Conservation (phyloP, 2,888 invertebrate genomes). For the Drosophila planitibia region DNA sequence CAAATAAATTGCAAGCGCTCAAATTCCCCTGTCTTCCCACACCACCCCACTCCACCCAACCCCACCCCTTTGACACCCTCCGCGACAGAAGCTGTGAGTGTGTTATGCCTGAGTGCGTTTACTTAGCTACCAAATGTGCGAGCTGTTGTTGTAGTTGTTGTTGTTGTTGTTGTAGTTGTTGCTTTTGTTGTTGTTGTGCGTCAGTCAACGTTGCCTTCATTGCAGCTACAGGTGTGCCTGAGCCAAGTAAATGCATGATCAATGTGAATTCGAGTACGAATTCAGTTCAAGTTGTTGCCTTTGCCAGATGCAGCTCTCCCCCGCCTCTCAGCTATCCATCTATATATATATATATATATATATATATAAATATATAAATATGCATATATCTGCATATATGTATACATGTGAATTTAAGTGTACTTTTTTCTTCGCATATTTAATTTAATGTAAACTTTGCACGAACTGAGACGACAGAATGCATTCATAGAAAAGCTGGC, state of each 20-base stretch:
- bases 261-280: conserved; percentile 67
- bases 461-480: conserved; percentile 19
- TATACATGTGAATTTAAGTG: not conserved
- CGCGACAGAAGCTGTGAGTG: conserved; percentile 28
- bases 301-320: not conserved
- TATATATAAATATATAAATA: conserved; percentile 1
- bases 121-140: conserved; percentile 52
- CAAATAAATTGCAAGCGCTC: conserved; percentile 60
- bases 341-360: not conserved
- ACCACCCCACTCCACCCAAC: not conserved
- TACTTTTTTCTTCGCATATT: conserved; percentile 20
- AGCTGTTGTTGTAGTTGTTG: conserved; percentile 17
- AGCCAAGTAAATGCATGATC: conserved; percentile 61
- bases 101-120: conserved; percentile 69
- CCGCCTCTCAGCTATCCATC: not conserved
- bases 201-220: conserved; percentile 50
- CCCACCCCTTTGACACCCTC: not conserved
- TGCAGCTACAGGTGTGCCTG: conserved; percentile 62
- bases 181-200: conserved; percentile 23
- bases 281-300: conserved; percentile 60
- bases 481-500: conserved; percentile 18
- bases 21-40: not conserved
- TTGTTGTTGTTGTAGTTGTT: conserved; percentile 10
- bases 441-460: conserved; percentile 37
- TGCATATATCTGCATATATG: not conserved